Evolutionary conservation across 2,888 invertebrate genomes (phyloP).

Genomic region (Tortricodes alternella): DNA sequence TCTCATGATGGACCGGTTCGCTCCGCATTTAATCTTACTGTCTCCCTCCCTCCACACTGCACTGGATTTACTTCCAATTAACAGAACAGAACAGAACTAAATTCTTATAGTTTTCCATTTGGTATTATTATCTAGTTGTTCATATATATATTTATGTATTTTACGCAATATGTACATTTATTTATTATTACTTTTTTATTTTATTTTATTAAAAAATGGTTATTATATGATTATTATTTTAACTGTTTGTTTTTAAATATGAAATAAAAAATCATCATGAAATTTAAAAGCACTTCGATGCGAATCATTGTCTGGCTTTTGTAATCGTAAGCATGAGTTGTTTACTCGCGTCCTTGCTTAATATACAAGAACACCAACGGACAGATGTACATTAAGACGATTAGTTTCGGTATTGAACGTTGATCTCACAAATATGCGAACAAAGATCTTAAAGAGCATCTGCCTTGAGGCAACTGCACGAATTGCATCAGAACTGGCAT

Average conservation of each 20-base stretch:
- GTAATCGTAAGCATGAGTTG: background rate
- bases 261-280: background rate
- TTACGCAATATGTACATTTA: no score
- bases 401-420: slow-evolving; percentile 6
- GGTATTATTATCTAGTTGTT: no score
- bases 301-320: no score
- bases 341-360: background rate
- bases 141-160: no score
- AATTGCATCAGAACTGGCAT: slow-evolving; percentile 1
- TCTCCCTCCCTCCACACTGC: no score
- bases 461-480: background rate
- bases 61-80: no score
- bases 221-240: background rate
- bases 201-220: background rate
- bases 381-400: background rate
- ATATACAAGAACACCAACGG: background rate
- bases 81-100: no score
- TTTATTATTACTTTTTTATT: no score
- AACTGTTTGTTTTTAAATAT: background rate
- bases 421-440: slow-evolving; percentile 1
- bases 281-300: no score
- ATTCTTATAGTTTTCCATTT: no score
- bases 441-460: background rate
- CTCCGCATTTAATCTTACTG: no score
- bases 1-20: no score